Evolutionary conservation across 2,888 invertebrate genomes (phyloP).

Genomic region (Chaetogeoica ovagalla): DNA sequence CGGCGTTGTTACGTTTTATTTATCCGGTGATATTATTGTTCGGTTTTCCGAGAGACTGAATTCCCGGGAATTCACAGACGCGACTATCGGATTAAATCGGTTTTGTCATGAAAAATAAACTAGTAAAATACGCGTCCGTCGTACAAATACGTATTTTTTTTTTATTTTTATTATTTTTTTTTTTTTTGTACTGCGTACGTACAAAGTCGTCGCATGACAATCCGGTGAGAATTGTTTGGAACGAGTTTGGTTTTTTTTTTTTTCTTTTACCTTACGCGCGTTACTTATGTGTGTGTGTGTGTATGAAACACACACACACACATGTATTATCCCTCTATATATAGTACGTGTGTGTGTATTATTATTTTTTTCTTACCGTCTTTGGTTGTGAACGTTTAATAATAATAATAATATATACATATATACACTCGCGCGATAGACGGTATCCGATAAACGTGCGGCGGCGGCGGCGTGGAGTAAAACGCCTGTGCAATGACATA

Average conservation of each 20-base stretch:
- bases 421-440: slow-evolving; percentile 30
- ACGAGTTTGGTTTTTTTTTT: slow-evolving; percentile 28
- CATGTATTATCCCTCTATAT: not conserved
- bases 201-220: slow-evolving; percentile 48
- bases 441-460: slow-evolving; percentile 25
- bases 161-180: too few species aligned
- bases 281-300: too few species aligned
- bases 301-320: not conserved
- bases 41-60: slow-evolving; percentile 28
- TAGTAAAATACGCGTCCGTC: not conserved
- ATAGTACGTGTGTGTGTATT: not conserved
- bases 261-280: slow-evolving; percentile 12
- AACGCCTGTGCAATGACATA: slow-evolving; percentile 39
- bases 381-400: slow-evolving; percentile 25
- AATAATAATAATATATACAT: slow-evolving; percentile 23
- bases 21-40: slow-evolving; percentile 8
- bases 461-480: not conserved
- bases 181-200: too few species aligned
- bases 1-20: not conserved
- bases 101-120: slow-evolving; percentile 45
- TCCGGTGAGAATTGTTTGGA: slow-evolving; percentile 47
- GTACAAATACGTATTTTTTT: slow-evolving; percentile 8
- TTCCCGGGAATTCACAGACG: slow-evolving; percentile 44
- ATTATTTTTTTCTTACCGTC: not conserved
- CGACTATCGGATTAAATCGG: slow-evolving; percentile 40